These are phyloP conservation scores for Tenthredo notha DNA, from an alignment of 2,888 invertebrate genomes.

Conservation along the genomic window DNA sequence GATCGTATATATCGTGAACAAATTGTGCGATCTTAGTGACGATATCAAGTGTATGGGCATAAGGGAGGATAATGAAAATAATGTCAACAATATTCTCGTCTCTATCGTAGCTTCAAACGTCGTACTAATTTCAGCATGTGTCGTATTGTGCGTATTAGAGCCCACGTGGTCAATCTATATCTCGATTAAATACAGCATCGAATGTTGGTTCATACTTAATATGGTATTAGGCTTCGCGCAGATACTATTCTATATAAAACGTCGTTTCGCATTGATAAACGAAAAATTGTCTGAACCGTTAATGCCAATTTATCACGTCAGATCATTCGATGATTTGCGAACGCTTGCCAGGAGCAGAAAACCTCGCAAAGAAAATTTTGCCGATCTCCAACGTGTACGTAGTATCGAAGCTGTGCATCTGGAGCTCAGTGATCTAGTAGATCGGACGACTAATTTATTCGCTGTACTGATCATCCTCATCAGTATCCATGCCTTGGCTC, in stretches of 20 bases:
- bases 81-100: background rate
- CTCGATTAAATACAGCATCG: background rate
- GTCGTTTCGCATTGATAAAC: background rate
- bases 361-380: background rate
- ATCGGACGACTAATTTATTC: slow-evolving; percentile 7
- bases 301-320: background rate
- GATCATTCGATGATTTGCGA: background rate
- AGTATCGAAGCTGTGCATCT: background rate
- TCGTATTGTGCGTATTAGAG: background rate
- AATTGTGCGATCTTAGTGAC: background rate
- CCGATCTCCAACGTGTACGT: background rate
- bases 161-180: background rate
- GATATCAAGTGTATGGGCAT: background rate
- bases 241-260: background rate
- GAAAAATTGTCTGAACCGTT: background rate
- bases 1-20: background rate
- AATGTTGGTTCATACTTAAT: background rate
- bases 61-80: background rate
- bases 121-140: background rate
- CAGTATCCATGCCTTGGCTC: background rate
- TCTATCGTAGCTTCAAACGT: background rate
- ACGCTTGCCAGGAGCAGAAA: background rate
- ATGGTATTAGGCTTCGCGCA: background rate
- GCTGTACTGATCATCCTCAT: background rate
- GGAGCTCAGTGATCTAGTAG: background rate